Percentiles rank a stretch among this genome's conserved stretches.
Evolutionary conservation across 2,888 invertebrate genomes (phyloP).

Genomic region (Drosophila anomelani): DNA sequence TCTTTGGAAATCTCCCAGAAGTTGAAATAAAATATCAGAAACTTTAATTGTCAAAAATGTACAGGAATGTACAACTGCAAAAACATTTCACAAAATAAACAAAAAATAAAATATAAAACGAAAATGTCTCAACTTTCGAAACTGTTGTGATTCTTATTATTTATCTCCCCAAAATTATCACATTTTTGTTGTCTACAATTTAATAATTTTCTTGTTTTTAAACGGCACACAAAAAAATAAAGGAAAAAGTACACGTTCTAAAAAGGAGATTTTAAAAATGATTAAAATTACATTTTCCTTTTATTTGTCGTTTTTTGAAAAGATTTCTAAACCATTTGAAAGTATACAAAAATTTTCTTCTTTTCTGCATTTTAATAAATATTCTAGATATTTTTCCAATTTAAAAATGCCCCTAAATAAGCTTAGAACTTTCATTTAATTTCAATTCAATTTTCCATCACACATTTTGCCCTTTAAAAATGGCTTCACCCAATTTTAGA

Average conservation of each 20-base stretch:
- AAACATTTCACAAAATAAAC: slow-evolving; percentile 10
- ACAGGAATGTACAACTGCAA: too few relatives aligned
- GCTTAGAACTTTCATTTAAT: too few relatives aligned
- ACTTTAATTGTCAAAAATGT: too few relatives aligned
- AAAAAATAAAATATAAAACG: background rate
- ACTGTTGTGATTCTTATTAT: slow-evolving; percentile 19
- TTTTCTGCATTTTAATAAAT: too few relatives aligned
- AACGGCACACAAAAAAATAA: slow-evolving; percentile 7
- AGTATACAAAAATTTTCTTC: background rate
- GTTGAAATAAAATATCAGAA: too few relatives aligned
- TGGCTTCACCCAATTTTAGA: background rate
- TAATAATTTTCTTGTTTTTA: slow-evolving; percentile 1
- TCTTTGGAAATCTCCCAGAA: too few relatives aligned
- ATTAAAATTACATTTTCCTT: background rate
- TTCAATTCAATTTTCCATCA: too few relatives aligned
- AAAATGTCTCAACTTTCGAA: slow-evolving; percentile 16
- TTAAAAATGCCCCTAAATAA: too few relatives aligned
- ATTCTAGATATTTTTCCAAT: too few relatives aligned
- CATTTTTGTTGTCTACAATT: slow-evolving; percentile 2
- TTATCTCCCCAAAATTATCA: slow-evolving; percentile 10
- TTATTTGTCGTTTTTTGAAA: background rate
- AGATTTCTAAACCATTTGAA: background rate
- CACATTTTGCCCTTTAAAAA: background rate
- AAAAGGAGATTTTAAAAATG: background rate
- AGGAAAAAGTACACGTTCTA: slow-evolving; percentile 4